phyloP scores from a whole-genome alignment of 2,888 invertebrate genomes.

The Mythimna lalbum region DNA sequence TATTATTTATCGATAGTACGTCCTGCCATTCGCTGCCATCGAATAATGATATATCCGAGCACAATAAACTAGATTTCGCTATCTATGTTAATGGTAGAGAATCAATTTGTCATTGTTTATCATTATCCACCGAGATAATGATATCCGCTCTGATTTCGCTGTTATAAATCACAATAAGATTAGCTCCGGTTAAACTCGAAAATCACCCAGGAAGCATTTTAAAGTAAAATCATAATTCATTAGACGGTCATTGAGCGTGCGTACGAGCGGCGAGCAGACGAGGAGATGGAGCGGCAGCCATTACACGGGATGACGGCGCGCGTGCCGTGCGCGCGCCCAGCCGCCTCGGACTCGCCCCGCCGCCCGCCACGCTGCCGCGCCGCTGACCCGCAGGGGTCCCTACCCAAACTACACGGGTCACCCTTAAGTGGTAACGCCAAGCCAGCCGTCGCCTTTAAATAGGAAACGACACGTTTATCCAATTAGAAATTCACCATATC shows the following conservation, averaged over 20 bases:
- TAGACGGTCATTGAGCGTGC: conserved; percentile 85
- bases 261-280: conserved; percentile 62
- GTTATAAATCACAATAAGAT: conserved; percentile 73
- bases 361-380: conserved; percentile 60
- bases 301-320: conserved; percentile 89
- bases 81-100: conserved; percentile 63
- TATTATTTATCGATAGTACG: conserved; percentile 32
- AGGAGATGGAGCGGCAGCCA: conserved; percentile 80
- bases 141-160: conserved; percentile 62
- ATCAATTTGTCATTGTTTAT: conserved; percentile 69
- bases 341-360: conserved; percentile 64
- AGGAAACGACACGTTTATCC: conserved; percentile 91
- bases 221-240: conserved; percentile 85
- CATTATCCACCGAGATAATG: conserved; percentile 61
- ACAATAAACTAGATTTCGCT: conserved; percentile 60
- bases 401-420: conserved; percentile 76
- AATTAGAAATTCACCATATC: conserved; percentile 91
- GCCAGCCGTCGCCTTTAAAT: conserved; percentile 89
- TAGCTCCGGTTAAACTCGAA: conserved; percentile 74
- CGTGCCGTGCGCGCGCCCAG: conserved; percentile 79
- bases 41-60: conserved; percentile 51
- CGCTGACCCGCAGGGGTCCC: conserved; percentile 66
- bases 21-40: conserved; percentile 35
- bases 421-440: conserved; percentile 81
- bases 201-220: conserved; percentile 84